These are phyloP conservation scores for Brachionus angularis DNA, from an alignment of 1,140 invertebrate species.

Conservation along the genomic window DNA sequence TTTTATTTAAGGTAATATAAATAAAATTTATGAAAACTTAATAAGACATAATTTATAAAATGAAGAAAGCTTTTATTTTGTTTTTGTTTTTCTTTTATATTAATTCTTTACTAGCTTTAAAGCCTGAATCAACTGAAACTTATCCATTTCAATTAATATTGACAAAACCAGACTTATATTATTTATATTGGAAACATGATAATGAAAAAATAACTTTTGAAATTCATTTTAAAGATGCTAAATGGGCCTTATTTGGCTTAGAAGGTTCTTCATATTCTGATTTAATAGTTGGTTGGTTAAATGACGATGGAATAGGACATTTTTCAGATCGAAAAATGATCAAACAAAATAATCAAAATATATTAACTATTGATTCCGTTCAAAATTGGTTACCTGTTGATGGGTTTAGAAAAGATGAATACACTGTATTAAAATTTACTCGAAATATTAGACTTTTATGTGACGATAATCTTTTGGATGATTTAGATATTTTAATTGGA, in stretches of 20 bases:
- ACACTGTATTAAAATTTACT: constrained; percentile 25
- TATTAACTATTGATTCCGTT: not conserved
- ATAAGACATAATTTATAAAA: too few relatives aligned
- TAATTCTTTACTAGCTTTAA: too few relatives aligned
- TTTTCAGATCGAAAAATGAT: constrained; percentile 19
- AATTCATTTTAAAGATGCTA: constrained; percentile 32
- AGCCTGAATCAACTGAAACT: constrained; percentile 27
- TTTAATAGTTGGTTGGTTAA: constrained; percentile 21
- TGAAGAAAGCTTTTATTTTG: too few relatives aligned
- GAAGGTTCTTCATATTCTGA: constrained; percentile 2
- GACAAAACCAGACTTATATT: not conserved
- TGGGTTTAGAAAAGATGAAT: not conserved
- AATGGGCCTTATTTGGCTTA: constrained; percentile 27
- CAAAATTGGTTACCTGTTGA: constrained; percentile 29
- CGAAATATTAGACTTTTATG: constrained; percentile 1
- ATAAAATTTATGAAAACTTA: too few relatives aligned
- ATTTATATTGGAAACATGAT: constrained; percentile 31
- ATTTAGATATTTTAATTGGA: constrained; percentile 12
- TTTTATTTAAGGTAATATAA: too few relatives aligned
- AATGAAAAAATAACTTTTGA: not conserved
- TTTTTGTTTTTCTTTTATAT: too few relatives aligned
- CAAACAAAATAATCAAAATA: constrained; percentile 7
- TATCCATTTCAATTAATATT: not conserved
- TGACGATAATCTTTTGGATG: not conserved
- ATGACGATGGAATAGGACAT: constrained; percentile 9